A percentile compares a stretch with the other conserved stretches of the same genome.
These are phyloP conservation scores for Brachyistius frenatus DNA, from an alignment of 2,113 vertebrate genomes.

Conservation along the genomic window DNA sequence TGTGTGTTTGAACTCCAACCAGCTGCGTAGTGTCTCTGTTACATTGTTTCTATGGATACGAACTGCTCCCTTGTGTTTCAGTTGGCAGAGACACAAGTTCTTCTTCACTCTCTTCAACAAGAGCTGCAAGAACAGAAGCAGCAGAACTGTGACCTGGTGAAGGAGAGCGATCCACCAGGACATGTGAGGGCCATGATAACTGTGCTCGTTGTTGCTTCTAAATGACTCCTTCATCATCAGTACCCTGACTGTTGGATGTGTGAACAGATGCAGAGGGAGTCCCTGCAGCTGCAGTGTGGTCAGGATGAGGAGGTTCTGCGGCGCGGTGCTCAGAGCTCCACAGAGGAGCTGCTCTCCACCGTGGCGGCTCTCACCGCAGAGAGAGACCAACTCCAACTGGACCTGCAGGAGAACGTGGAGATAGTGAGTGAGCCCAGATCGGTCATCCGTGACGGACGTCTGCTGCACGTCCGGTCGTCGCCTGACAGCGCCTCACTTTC, in stretches of 20 bases:
- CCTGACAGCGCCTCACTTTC: not conserved
- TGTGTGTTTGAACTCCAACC: too few species aligned
- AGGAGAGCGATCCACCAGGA: slow-evolving; percentile 15
- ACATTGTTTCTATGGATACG: too few species aligned
- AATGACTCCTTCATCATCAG: not conserved
- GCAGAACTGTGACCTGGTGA: slow-evolving; percentile 6
- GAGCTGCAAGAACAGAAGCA: slow-evolving; percentile 38
- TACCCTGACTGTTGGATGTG: not conserved
- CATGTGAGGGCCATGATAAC: slow-evolving; percentile 10
- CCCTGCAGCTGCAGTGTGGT: slow-evolving; percentile 53
- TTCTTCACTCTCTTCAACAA: slow-evolving; percentile 27
- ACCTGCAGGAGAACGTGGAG: slow-evolving; percentile 72
- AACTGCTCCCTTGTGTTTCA: slow-evolving; percentile 6
- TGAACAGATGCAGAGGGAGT: slow-evolving; percentile 22
- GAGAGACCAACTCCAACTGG: slow-evolving; percentile 68
- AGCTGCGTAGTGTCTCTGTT: not conserved
- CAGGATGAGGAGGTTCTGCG: slow-evolving; percentile 32
- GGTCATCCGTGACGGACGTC: not conserved
- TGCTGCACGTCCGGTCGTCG: too few species aligned
- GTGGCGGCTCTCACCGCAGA: slow-evolving; percentile 54
- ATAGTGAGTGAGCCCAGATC: slow-evolving; percentile 44
- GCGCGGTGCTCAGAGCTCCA: not conserved
- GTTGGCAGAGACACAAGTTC: slow-evolving; percentile 16
- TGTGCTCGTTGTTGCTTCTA: not conserved
- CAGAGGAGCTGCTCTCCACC: slow-evolving; percentile 33